Evolutionary conservation across 2,113 vertebrate species (phyloP), one percentile per base, ranked within the genome.

Genomic region (Ia io): DNA sequence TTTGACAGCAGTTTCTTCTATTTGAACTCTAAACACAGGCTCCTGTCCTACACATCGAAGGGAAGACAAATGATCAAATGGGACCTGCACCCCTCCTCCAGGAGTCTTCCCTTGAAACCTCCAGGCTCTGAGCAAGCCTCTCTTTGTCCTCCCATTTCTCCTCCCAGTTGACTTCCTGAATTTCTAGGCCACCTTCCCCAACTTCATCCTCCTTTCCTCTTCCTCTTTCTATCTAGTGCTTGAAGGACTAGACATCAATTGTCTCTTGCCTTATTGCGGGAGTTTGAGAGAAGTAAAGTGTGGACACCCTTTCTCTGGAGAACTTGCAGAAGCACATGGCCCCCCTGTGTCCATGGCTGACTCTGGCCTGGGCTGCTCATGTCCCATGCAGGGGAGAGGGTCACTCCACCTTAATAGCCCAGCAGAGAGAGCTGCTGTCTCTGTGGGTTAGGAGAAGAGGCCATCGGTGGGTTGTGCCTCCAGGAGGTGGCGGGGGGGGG

Each of bases 1-100:
- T 7, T 12, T 2, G 44, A 51, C 6, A 51, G 18, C 5, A 82
- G 13, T 8, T 76, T 79, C 35, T 93, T 42, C 32, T 44, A 70
- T 42, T 84, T 83, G 53, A 51, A 44, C 30, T 53, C 51, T 35
- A 35, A 71, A 40, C 18, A 42, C 42, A 22, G 9, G 11, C 25
- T 59, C 47, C 30, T 71, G 20, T 35, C 65, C 37, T 80, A 17
- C 17, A 28, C 35, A 28, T 10, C 5, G 20, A 3, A 88, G 22
- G 61, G 77, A 32, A 51, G 83, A 44, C 22, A 59, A 30, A 30
- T 67, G 53, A 13, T 6, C 16, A n/a, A 87, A 47, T 1, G 0
- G 0, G 51, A 71, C 7, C 35, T 53, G 7, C n/a, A 4, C 3
- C 8, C 47, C 18, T 25, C 17, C 1, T 30, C n/a, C 8, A 16